Base-by-base conservation (phyloP, 2,113 vertebrate species). In the Nothoprocta perdicaria region DNA sequence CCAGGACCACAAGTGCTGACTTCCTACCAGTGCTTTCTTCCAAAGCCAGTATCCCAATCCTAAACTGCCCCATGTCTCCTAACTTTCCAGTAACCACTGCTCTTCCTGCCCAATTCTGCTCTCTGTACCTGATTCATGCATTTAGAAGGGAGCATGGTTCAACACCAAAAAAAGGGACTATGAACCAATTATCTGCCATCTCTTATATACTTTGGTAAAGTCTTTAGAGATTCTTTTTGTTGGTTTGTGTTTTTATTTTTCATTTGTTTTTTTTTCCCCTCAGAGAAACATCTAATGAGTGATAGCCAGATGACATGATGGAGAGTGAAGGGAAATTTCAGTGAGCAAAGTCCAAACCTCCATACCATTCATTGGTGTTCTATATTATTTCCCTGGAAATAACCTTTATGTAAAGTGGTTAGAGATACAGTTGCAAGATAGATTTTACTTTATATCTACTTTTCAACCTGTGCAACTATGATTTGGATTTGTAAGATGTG, bases 321-420 rank as follows among this genome's bases (percentile, higher is more conserved):
- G 19, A 66, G 16, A 63, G 10, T 24, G 10, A 81, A 53, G 14
- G 38, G 46, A 46, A 53, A 67, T 79, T 35, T 45, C 41, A 12
- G 58, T 68, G 23, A 67, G 10, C 16, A 53, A n/a, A 8, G 5
- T 72, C 29, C 11, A 18, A 14, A 22, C 46, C 75, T 79, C 72
- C 33, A 63, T 75, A 26, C 2, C 8, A 67, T 7, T 43, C 8
- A 21, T 67, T 77, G 43, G 2, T 10, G 4, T 62, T 84, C 35
- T 71, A 0, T 27, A 55, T 15, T 52, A 67, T 38, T 66, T 60
- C 3, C 13, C 26, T 0, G 0, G 29, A 89, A 72, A 50, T 0
- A 72, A 10, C 23, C 78, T 24, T 48, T 66, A 2, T 33, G 22
- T 46, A 1, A 33, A 18, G 19, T 46, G 55, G 69, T 18, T 72